Evolutionary conservation across 2,797 vertebrate genomes (phyloP).

Genomic region (Hoplostethus mediterraneus): DNA sequence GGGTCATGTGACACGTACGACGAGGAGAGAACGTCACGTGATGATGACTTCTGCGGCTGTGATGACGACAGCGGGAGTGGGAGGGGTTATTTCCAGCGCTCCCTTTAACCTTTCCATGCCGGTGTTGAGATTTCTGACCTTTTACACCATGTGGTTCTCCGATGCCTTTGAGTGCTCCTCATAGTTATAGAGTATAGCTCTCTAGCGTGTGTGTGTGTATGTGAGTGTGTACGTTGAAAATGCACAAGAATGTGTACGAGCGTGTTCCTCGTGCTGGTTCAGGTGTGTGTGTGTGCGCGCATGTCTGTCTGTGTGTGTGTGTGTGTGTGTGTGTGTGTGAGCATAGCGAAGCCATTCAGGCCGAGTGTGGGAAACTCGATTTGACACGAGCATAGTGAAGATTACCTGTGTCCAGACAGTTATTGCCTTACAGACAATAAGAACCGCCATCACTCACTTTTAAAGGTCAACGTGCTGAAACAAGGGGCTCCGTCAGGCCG

Average conservation of each 20-base stretch:
- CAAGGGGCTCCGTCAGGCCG: constrained; percentile 66
- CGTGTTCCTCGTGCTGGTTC: constrained; percentile 32
- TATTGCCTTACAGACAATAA: constrained; percentile 82
- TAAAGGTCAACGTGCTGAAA: constrained; percentile 83
- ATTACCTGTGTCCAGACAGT: constrained; percentile 80
- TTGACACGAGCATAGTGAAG: constrained; percentile 76
- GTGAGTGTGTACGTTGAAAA: constrained; percentile 30
- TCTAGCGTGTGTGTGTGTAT: constrained; percentile 31
- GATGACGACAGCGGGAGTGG: constrained; percentile 30
- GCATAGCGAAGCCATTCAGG: constrained; percentile 35
- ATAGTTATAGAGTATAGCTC: constrained; percentile 74
- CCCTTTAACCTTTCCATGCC: constrained; percentile 79
- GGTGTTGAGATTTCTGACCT: constrained; percentile 79
- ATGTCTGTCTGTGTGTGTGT: constrained; percentile 29
- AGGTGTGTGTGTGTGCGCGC: constrained; percentile 20
- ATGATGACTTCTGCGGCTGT: constrained; percentile 11
- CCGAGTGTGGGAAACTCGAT: constrained; percentile 70
- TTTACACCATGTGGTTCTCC: constrained; percentile 65
- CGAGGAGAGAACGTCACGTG: constrained; percentile 4
- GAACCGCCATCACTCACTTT: constrained; percentile 77
- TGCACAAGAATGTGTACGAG: constrained; percentile 46
- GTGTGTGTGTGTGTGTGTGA: constrained; percentile 32
- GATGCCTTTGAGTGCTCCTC: constrained; percentile 75
- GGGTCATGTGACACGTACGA: constrained; percentile 5
- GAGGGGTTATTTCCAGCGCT: constrained; percentile 70